phyloP scores from a whole-genome alignment of 1,140 invertebrate species.

The Drosophila melanica region DNA sequence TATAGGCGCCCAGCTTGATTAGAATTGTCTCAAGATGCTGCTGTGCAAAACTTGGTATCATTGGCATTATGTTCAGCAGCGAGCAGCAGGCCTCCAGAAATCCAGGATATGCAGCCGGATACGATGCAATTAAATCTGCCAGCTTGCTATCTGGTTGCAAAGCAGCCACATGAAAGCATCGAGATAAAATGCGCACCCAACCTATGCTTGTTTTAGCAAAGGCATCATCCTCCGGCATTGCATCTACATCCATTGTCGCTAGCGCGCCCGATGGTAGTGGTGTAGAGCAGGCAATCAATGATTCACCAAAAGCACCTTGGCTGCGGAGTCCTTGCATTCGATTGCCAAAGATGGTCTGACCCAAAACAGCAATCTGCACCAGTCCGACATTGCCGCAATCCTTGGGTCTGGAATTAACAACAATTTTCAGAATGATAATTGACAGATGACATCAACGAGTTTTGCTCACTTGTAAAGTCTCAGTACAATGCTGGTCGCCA shows the following conservation, averaged over 20 bases:
- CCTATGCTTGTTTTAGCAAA: slow-evolving; percentile 83
- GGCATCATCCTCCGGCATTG: slow-evolving; percentile 75
- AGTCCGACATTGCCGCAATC: slow-evolving; percentile 95
- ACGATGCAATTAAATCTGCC: slow-evolving; percentile 86
- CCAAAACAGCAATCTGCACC: slow-evolving; percentile 93
- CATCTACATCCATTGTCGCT: slow-evolving; percentile 54
- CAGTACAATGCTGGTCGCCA: slow-evolving; percentile 88
- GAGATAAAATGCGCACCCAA: slow-evolving; percentile 78
- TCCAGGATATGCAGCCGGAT: slow-evolving; percentile 87
- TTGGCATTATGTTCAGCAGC: slow-evolving; percentile 88
- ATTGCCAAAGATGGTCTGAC: slow-evolving; percentile 87
- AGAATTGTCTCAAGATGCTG: slow-evolving; percentile 88
- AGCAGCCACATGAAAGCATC: slow-evolving; percentile 77
- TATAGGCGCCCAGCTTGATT: slow-evolving; percentile 87
- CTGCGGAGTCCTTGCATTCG: slow-evolving; percentile 50
- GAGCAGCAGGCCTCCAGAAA: slow-evolving; percentile 90
- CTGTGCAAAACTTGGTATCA: slow-evolving; percentile 86
- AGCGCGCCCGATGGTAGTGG: slow-evolving; percentile 31
- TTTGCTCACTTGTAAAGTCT: slow-evolving; percentile 83
- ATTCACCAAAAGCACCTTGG: slow-evolving; percentile 49
- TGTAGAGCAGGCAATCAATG: slow-evolving; percentile 44
- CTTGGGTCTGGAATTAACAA: slow-evolving; percentile 89
- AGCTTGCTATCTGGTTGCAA: slow-evolving; percentile 83
- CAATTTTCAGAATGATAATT: slow-evolving; percentile 1
- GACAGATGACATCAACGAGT: not conserved